Percentiles rank a stretch among this genome's conserved stretches.
phyloP scores from a whole-genome alignment of 2,113 vertebrate genomes.

The Apeltes quadracus region DNA sequence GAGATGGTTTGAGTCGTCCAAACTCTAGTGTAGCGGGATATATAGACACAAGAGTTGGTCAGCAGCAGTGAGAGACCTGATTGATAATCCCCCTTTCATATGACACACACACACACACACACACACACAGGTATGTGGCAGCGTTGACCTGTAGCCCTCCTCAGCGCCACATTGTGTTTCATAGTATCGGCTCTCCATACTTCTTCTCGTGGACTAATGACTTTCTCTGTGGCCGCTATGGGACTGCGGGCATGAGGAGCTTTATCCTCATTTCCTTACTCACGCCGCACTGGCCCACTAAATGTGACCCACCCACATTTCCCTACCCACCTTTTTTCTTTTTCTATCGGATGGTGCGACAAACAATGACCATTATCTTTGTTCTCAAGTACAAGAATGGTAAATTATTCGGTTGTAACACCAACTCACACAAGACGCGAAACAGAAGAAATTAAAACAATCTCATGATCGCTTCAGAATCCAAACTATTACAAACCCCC shows the following conservation, averaged over 20 bases:
- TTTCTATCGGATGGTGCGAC: neutral
- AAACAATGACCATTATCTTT: neutral
- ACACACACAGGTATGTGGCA: constrained; percentile 5
- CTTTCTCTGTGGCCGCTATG: constrained; percentile 42
- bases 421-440: neutral
- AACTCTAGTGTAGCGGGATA: constrained; percentile 12
- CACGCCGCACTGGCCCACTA: constrained; percentile 14
- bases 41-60: constrained; percentile 47
- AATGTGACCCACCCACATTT: constrained; percentile 8
- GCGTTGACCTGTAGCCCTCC: constrained; percentile 27
- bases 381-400: neutral
- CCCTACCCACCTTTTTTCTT: neutral
- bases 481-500: neutral
- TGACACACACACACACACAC: neutral
- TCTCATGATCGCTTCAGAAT: neutral
- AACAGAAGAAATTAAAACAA: neutral
- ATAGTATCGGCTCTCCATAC: constrained; percentile 43
- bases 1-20: neutral
- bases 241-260: constrained; percentile 36
- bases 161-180: constrained; percentile 42
- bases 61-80: constrained; percentile 21
- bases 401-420: neutral
- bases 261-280: constrained; percentile 27
- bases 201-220: constrained; percentile 47
- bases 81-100: constrained; percentile 21